A percentile compares a stretch with the other conserved stretches of the same genome.
Evolutionary conservation across 2,888 invertebrate species (phyloP).

Genomic region (Trilocha varians): DNA sequence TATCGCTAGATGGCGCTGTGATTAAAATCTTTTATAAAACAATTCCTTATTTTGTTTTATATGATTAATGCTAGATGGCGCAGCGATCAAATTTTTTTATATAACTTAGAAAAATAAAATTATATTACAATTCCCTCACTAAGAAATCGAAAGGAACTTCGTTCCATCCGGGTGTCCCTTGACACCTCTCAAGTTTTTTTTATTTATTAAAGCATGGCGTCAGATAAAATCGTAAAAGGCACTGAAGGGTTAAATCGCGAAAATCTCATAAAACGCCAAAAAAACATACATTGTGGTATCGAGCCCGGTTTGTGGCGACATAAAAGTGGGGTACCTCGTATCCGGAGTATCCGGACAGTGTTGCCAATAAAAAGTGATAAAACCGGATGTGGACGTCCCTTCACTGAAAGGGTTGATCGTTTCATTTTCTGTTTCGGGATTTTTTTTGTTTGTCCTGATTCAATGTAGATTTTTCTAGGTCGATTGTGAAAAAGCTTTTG

Average conservation of each 20-base stretch:
- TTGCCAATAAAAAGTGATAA: slow-evolving; percentile 33
- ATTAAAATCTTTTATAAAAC: too few species aligned
- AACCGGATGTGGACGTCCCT: slow-evolving; percentile 17
- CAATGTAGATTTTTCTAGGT: not conserved
- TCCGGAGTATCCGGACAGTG: slow-evolving; percentile 17
- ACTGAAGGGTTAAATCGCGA: not conserved
- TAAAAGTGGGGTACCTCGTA: slow-evolving; percentile 20
- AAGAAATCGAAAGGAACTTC: too few species aligned
- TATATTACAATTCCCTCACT: too few species aligned
- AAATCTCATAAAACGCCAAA: not conserved
- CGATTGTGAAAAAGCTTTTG: too few species aligned
- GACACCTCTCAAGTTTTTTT: too few species aligned
- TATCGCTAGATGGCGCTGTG: too few species aligned
- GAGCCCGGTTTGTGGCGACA: slow-evolving; percentile 11
- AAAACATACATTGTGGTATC: slow-evolving; percentile 1
- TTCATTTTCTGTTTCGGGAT: not conserved
- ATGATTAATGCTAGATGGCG: too few species aligned
- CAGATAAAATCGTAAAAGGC: not conserved
- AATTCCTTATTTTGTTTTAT: too few species aligned
- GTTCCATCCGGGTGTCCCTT: too few species aligned
- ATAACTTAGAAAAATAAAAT: too few species aligned
- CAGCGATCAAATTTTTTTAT: too few species aligned
- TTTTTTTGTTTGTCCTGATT: not conserved
- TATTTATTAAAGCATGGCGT: too few species aligned
- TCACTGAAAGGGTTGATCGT: not conserved